Percentiles rank a stretch among this genome's conserved stretches.
These are phyloP conservation scores for Drosophila rhopaloa DNA, from an alignment of 1,140 invertebrate species.

Conservation along the genomic window DNA sequence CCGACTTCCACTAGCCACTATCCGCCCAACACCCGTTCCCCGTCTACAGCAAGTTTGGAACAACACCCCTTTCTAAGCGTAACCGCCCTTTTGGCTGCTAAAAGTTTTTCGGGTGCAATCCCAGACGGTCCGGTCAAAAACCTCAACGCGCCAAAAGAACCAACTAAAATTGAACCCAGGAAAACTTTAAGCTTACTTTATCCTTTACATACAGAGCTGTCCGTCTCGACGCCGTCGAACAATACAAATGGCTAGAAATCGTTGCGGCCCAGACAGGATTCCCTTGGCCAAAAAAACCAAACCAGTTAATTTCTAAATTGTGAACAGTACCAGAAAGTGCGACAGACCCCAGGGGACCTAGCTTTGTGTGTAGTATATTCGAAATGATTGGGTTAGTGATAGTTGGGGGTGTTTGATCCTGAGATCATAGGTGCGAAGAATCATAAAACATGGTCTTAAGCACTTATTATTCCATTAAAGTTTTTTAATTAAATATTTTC, in stretches of 20 bases:
- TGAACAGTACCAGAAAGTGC: constrained; percentile 61
- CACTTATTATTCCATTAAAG: too few relatives aligned
- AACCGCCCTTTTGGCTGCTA: constrained; percentile 29
- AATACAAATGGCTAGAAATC: constrained; percentile 48
- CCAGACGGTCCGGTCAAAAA: constrained; percentile 50
- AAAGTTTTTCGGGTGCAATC: constrained; percentile 45
- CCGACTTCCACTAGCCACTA: constrained; percentile 24
- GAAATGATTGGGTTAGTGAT: constrained; percentile 23
- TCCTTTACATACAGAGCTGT: constrained; percentile 55
- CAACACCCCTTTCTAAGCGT: constrained; percentile 30
- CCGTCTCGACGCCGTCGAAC: constrained; percentile 63
- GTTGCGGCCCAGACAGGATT: constrained; percentile 44
- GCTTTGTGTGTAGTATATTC: not conserved
- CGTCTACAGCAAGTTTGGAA: not conserved
- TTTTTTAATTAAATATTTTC: too few relatives aligned
- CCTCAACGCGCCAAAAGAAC: constrained; percentile 40
- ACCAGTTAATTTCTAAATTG: constrained; percentile 76
- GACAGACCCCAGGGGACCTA: constrained; percentile 23
- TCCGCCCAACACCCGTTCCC: not conserved
- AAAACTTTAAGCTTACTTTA: constrained; percentile 70
- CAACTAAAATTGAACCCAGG: constrained; percentile 22
- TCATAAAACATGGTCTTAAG: too few relatives aligned
- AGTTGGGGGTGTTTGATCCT: constrained; percentile 7
- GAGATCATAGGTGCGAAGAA: not conserved
- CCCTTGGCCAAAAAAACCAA: constrained; percentile 56